Conservation (phyloP, 1,140 invertebrate genomes). For the Oedothorax gibbosus region DNA sequence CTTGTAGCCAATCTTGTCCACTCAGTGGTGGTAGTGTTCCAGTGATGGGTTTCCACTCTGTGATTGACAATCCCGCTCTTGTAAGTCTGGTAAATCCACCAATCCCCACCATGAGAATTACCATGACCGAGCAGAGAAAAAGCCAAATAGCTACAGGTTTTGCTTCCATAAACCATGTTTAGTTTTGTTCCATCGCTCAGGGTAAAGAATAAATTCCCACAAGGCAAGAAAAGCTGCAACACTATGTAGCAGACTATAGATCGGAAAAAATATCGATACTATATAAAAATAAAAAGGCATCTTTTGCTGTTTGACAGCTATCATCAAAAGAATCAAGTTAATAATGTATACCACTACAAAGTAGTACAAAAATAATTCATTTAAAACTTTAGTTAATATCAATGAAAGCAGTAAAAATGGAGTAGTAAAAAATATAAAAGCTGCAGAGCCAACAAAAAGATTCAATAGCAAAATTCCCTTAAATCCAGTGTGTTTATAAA, state of each 20-base stretch:
- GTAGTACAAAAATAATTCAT: constrained; percentile 8
- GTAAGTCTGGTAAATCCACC: background rate
- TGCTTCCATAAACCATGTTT: background rate
- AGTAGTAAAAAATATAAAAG: constrained; percentile 8
- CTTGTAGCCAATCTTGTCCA: constrained; percentile 5
- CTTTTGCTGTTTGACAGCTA: constrained; percentile 6
- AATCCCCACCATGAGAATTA: constrained; percentile 1
- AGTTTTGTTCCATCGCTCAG: constrained; percentile 5
- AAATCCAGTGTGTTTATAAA: constrained; percentile 7
- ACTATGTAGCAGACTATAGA: constrained; percentile 6
- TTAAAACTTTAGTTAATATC: constrained; percentile 8
- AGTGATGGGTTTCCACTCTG: background rate
- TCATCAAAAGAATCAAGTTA: background rate
- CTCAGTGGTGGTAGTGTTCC: constrained; percentile 4
- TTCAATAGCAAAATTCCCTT: constrained; percentile 7
- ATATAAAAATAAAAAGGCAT: constrained; percentile 8
- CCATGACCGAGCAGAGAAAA: background rate
- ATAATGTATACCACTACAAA: background rate
- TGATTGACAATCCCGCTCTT: constrained; percentile 6
- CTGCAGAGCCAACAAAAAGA: constrained; percentile 5
- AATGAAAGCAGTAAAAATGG: constrained; percentile 7
- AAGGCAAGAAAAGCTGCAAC: background rate
- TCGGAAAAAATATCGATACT: constrained; percentile 1
- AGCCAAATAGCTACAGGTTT: constrained; percentile 6
- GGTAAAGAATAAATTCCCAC: constrained; percentile 6